Percentiles rank a stretch among this genome's conserved stretches.
phyloP scores from a whole-genome alignment of 1,140 invertebrate species.

The Odontomachus brunneus region DNA sequence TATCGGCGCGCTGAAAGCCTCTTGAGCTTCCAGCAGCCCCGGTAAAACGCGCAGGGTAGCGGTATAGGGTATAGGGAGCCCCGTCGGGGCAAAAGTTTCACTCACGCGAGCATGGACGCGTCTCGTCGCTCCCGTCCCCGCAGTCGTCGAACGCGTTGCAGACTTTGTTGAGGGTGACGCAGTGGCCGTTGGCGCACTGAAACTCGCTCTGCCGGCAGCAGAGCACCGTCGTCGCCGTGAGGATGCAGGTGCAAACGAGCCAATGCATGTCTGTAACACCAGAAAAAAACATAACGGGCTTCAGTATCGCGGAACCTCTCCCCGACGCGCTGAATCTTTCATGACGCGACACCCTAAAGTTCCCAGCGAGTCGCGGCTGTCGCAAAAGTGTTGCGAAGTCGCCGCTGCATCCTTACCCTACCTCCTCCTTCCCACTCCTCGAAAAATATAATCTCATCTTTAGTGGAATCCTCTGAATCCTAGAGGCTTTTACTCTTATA shows the following conservation, averaged over 20 bases:
- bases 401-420: too few relatives aligned
- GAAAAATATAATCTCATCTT: too few relatives aligned
- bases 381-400: too few relatives aligned
- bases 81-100: slow-evolving; percentile 76
- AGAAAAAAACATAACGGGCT: neutral
- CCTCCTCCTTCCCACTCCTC: too few relatives aligned
- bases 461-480: too few relatives aligned
- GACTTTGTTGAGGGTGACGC: slow-evolving; percentile 92
- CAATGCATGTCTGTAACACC: slow-evolving; percentile 81
- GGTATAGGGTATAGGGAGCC: too few relatives aligned
- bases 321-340: neutral
- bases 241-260: slow-evolving; percentile 79
- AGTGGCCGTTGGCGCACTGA: slow-evolving; percentile 91
- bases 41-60: neutral
- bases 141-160: slow-evolving; percentile 95
- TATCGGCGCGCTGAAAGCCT: slow-evolving; percentile 34
- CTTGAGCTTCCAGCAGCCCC: neutral
- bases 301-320: neutral
- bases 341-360: neutral
- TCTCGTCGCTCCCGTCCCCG: slow-evolving; percentile 93
- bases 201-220: slow-evolving; percentile 92
- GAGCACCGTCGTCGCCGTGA: slow-evolving; percentile 78
- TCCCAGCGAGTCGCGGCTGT: neutral
- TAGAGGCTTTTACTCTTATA: too few relatives aligned
- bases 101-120: slow-evolving; percentile 94